These are phyloP conservation scores for Thalassoma bifasciatum DNA, from an alignment of 2,113 vertebrate species.

Conservation along the genomic window DNA sequence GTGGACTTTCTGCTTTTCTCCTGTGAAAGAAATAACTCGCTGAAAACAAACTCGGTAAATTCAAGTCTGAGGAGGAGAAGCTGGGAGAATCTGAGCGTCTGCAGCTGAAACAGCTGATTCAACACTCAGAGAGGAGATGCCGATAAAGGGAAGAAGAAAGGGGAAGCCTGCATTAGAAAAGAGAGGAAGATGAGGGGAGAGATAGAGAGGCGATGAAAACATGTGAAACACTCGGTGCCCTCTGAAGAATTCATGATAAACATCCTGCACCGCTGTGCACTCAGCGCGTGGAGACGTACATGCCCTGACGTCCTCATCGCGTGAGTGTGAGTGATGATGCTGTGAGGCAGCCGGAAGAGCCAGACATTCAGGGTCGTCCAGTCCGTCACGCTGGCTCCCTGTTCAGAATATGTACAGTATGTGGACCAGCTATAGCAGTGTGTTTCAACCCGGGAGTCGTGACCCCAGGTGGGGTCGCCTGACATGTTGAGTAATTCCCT, in stretches of 20 bases:
- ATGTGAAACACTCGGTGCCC: background rate
- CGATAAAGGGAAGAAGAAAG: background rate
- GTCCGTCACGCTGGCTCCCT: background rate
- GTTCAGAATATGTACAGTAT: background rate
- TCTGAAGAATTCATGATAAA: background rate
- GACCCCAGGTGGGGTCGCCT: too few species aligned
- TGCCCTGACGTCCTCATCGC: background rate
- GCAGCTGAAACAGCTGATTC: slow-evolving; percentile 7
- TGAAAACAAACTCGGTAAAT: background rate
- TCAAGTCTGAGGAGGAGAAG: background rate
- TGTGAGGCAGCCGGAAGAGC: background rate
- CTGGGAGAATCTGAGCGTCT: background rate
- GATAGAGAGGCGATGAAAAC: background rate
- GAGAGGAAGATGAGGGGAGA: background rate
- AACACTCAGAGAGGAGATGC: slow-evolving; percentile 2
- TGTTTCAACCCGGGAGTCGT: too few species aligned
- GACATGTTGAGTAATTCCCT: too few species aligned
- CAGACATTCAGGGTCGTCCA: slow-evolving; percentile 15
- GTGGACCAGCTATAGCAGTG: too few species aligned
- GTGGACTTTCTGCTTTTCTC: background rate
- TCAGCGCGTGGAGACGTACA: background rate
- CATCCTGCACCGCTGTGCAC: background rate
- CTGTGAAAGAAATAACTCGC: background rate
- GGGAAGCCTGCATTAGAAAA: background rate
- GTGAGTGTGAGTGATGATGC: background rate